Evolutionary conservation across 2,888 invertebrate species (phyloP).

Genomic region (Agrochola macilenta): DNA sequence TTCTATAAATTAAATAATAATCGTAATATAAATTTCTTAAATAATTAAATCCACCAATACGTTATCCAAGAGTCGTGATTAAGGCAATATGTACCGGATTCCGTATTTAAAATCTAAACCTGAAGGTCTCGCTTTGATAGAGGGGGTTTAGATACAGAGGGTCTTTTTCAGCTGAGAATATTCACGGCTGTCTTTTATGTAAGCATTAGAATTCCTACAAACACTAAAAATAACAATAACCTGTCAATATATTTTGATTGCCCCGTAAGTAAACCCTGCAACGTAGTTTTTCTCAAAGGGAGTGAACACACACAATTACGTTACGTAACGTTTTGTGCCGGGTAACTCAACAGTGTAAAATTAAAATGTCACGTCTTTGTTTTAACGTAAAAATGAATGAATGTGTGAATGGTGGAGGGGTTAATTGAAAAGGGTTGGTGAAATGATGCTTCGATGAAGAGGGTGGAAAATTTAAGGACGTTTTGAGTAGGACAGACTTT

Average conservation of each 20-base stretch:
- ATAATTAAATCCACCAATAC: background rate
- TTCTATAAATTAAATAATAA: too few species aligned
- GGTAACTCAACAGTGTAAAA: conserved; percentile 25
- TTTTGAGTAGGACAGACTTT: background rate
- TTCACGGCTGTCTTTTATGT: background rate
- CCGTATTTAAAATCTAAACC: background rate
- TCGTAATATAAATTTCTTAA: background rate
- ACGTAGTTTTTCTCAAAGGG: conserved; percentile 26
- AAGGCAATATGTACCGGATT: background rate
- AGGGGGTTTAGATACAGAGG: too few species aligned
- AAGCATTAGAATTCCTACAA: background rate
- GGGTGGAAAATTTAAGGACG: background rate
- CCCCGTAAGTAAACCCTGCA: background rate
- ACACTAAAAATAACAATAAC: background rate
- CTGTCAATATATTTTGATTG: conserved; percentile 5
- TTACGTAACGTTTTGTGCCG: conserved; percentile 21
- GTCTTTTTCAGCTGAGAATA: background rate
- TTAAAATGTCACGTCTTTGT: conserved; percentile 42
- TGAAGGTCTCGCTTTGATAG: too few species aligned
- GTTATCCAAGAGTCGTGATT: background rate
- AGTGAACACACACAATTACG: conserved; percentile 21
- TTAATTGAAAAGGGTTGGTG: conserved; percentile 30
- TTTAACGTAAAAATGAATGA: conserved; percentile 29
- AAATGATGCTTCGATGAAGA: background rate
- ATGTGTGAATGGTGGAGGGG: conserved; percentile 16